Conservation (phyloP, 1,140 invertebrate genomes). For the Drosophila nebulosa region DNA sequence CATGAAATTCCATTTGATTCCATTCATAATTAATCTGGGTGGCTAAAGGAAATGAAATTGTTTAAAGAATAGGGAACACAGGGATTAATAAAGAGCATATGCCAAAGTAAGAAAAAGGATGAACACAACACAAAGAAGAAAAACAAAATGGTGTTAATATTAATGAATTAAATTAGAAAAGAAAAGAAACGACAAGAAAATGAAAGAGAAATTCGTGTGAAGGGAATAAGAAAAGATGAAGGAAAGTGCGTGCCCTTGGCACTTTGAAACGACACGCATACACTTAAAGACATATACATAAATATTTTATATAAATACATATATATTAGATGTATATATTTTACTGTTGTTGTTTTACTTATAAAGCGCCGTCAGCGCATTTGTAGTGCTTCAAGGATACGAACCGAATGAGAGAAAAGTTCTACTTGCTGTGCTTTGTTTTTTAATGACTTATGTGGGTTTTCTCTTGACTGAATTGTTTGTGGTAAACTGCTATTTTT, state of each 20-base stretch:
- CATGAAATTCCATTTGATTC: background rate
- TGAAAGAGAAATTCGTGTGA: conserved; percentile 4
- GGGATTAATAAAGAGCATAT: conserved; percentile 19
- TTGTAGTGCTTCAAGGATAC: conserved; percentile 70
- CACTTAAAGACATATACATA: background rate
- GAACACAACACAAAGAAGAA: background rate
- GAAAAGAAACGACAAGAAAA: background rate
- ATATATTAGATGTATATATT: conserved; percentile 8
- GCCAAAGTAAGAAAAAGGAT: conserved; percentile 23
- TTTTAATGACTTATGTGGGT: conserved; percentile 50
- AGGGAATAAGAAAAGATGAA: background rate
- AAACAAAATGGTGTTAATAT: conserved; percentile 29
- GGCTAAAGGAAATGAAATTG: background rate
- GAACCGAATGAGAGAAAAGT: conserved; percentile 26
- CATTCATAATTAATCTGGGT: background rate
- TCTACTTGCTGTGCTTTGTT: background rate
- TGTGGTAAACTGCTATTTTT: conserved; percentile 32
- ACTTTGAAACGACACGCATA: conserved; percentile 26
- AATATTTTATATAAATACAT: background rate
- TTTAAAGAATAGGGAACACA: background rate
- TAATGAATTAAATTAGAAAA: conserved; percentile 42
- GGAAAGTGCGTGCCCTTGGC: conserved; percentile 54
- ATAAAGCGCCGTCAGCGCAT: conserved; percentile 42
- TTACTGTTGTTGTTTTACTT: conserved; percentile 13
- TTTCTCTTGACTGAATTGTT: conserved; percentile 24